A percentile compares a stretch with the other conserved stretches of the same genome.
These are phyloP conservation scores for Pelmatolapia mariae DNA, from an alignment of 2,113 vertebrate species.

Conservation along the genomic window DNA sequence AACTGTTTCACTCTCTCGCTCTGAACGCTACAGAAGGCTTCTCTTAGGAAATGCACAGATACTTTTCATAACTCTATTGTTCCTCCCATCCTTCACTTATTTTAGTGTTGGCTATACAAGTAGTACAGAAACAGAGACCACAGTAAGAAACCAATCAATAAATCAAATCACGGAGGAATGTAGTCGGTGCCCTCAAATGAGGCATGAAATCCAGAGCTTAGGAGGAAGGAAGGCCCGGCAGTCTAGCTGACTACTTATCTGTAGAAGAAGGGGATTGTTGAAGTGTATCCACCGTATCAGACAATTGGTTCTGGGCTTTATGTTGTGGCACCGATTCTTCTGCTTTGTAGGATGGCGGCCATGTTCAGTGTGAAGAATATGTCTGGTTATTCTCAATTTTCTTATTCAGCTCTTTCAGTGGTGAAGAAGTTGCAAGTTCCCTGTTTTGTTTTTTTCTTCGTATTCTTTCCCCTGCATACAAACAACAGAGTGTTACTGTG, in stretches of 20 bases:
- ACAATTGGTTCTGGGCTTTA: slow-evolving; percentile 6
- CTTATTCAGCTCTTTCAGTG: background rate
- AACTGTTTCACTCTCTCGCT: background rate
- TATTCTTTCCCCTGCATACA: background rate
- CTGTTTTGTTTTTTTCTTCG: background rate
- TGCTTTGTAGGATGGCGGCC: slow-evolving; percentile 11
- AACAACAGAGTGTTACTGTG: background rate
- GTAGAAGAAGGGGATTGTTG: background rate
- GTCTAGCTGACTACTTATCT: background rate
- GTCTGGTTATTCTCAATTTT: background rate
- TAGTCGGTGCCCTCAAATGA: slow-evolving; percentile 37
- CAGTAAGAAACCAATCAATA: slow-evolving; percentile 36
- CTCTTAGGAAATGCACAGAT: background rate
- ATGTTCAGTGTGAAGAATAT: background rate
- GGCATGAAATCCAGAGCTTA: slow-evolving; percentile 26
- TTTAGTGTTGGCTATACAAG: background rate
- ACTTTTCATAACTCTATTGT: slow-evolving; percentile 15
- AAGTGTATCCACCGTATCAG: background rate
- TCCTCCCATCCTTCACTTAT: background rate
- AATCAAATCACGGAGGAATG: slow-evolving; percentile 49
- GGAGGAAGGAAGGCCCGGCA: background rate
- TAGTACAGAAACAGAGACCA: slow-evolving; percentile 12
- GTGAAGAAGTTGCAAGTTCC: background rate
- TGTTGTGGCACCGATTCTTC: background rate
- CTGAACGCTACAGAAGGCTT: background rate